Base-by-base conservation (phyloP, 2,113 vertebrate genomes). In the Gulo gulo region DNA sequence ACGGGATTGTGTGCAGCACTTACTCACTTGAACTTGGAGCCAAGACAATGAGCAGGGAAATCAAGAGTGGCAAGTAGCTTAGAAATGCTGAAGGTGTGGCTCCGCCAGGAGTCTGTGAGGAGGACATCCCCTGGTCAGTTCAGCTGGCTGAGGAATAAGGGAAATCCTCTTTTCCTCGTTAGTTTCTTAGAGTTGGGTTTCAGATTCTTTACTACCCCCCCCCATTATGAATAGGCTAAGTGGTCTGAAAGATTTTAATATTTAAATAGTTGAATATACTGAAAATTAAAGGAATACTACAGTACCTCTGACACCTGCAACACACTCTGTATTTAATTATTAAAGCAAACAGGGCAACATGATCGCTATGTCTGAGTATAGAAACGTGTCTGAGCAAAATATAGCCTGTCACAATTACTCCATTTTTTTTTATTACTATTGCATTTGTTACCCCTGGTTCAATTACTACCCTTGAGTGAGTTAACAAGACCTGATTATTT, bases 1-100 rank as follows among this genome's bases (percentile, higher is more conserved):
- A 3, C 10, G 36, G 26, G 14, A 47, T 23, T 42, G 14, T 34
- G 8, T 1, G 1, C 1, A 18, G 7, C 12, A 36, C 16, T 23
- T 13, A 31, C 23, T 26, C 24, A 13, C 12, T 13, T 86, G 52
- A 65, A 45, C 21, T 14, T 14, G 31, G 36, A 73, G 23, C 18
- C 29, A 9, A 52, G 74, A 47, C 12, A 3, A 3, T n/a, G 39
- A 14, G 14, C 13, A 50, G 42, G 12, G 12, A 71, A 42, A 45
- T 1, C 8, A n/a, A 39, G 69, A n/a, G 39, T 6, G 14, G 4
- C 15, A 7, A 4, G 3, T 14, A 57, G 55, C 45, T 81, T 6
- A 47, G 34, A 61, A 16, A 14, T 21, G 20, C 52, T 50, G 3
- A 34, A 4, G 14, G 34, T 15, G 1, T 2, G 18, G 50, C 4